Evolutionary conservation across 1,140 invertebrate genomes (phyloP), one percentile per base, ranked within the genome.

Genomic region (Achroia grisella): DNA sequence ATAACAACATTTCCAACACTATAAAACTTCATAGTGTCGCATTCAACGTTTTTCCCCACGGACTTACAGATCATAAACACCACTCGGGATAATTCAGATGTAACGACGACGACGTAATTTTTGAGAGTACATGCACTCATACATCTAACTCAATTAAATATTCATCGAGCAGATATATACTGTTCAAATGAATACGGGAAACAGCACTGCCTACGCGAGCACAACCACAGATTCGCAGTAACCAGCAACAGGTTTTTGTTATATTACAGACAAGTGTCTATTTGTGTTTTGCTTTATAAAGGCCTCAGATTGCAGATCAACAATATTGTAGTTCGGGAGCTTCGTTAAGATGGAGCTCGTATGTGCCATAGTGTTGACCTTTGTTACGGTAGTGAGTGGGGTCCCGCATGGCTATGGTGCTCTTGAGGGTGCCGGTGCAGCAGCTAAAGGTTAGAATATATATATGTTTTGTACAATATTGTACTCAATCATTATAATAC

Each of bases 231-330:
- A 68, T 79, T 83, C 71, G 56, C 58, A 45, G 71, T 78, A 79
- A 69, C 69, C 60, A 41, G 53, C 52, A 59, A 80, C 76, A 52
- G 68, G 76, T 83, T 83, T 81, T 77, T 70, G 67, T 55, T 68
- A 49, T 58, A 53, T 52, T 66, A 65, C 62, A 66, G 48, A 56
- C 58, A 43, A 55, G 48, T 54, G 61, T 49, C 62, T 80, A 78
- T 79, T 79, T 78, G 67, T 77, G 74, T 62, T 65, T 78, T 58
- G 77, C 71, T 80, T 80, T 84, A 84, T 84, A 84, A 81, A 80
- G 63, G 60, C 69, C 49, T 55, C 47, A 55, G 51, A 44, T 49
- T 46, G 44, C 55, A 50, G 55, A 59, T 52, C 53, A 71, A 63
- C 57, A 70, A 60, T 67, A 82, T 72, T 75, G 62, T 72, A 56